Conservation (phyloP, 2,888 invertebrate genomes). For the Abrostola triplasia region DNA sequence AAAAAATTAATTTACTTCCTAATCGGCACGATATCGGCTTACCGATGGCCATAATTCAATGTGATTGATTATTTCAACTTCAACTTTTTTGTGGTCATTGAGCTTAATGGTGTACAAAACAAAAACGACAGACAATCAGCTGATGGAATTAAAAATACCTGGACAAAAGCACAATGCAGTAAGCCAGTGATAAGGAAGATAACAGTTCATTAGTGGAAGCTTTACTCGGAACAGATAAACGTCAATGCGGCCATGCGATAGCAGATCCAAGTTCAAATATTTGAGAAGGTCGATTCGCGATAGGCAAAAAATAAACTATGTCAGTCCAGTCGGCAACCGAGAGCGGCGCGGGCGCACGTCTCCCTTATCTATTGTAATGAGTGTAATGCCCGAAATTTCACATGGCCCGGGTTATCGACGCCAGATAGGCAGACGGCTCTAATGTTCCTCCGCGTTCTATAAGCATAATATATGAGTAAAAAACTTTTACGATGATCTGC, state of each 20-base stretch:
- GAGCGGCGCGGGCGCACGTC: constrained; percentile 49
- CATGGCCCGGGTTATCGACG: constrained; percentile 62
- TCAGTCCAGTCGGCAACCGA: constrained; percentile 67
- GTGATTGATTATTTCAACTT: constrained; percentile 69
- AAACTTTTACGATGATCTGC: not conserved
- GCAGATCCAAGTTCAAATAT: constrained; percentile 75
- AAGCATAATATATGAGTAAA: constrained; percentile 3
- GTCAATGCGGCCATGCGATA: constrained; percentile 61
- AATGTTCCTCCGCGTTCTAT: constrained; percentile 38
- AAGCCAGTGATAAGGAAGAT: constrained; percentile 54
- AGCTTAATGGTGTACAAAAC: constrained; percentile 63
- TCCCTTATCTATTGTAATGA: constrained; percentile 55
- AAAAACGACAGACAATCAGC: constrained; percentile 47
- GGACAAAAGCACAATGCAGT: constrained; percentile 35
- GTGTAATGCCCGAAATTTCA: constrained; percentile 58
- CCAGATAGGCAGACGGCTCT: constrained; percentile 48
- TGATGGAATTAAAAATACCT: constrained; percentile 46
- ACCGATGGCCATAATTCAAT: constrained; percentile 58
- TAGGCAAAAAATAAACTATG: constrained; percentile 68
- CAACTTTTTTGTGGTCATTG: constrained; percentile 59
- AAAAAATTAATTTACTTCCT: constrained; percentile 46
- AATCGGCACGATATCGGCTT: constrained; percentile 52
- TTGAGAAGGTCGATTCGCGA: constrained; percentile 74
- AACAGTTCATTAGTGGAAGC: constrained; percentile 60
- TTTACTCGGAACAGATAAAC: constrained; percentile 56